Conservation (phyloP, 2,888 invertebrate genomes). For the Hydrotaea cyrtoneurina region DNA sequence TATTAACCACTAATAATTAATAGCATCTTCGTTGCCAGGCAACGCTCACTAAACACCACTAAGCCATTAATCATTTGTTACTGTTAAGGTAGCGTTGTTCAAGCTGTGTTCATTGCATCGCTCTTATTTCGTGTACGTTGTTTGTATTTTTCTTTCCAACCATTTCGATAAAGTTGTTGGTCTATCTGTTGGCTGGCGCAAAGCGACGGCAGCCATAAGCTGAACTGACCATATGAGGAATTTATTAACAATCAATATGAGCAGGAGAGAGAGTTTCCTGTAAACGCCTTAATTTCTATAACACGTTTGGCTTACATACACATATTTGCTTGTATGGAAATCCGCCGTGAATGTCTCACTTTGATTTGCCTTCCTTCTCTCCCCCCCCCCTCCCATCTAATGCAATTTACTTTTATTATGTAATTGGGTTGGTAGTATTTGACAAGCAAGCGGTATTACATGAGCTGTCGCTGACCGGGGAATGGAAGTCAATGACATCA, state of each 20-base stretch:
- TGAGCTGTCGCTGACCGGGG: not conserved
- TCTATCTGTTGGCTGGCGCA: not conserved
- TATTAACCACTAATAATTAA: no score
- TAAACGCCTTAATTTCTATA: slow-evolving; percentile 53
- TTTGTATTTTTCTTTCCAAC: not conserved
- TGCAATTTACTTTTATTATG: slow-evolving; percentile 15
- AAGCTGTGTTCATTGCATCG: not conserved
- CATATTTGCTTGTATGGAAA: slow-evolving; percentile 25
- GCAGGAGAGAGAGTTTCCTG: slow-evolving; percentile 46
- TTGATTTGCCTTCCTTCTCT: not conserved
- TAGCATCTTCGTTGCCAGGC: no score
- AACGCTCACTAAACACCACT: no score
- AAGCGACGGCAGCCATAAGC: not conserved
- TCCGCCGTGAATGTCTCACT: not conserved
- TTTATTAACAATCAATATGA: slow-evolving; percentile 53
- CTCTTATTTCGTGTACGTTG: not conserved
- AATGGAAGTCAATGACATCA: not conserved
- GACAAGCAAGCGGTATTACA: not conserved
- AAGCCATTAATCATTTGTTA: no score
- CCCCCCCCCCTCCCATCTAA: not conserved
- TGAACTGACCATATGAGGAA: slow-evolving; percentile 39
- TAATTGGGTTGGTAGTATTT: slow-evolving; percentile 25
- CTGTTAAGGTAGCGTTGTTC: not conserved
- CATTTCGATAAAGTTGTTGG: slow-evolving; percentile 7
- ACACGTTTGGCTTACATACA: slow-evolving; percentile 13